Base-by-base conservation (phyloP, 2,797 vertebrate species). In the Strix occidentalis region DNA sequence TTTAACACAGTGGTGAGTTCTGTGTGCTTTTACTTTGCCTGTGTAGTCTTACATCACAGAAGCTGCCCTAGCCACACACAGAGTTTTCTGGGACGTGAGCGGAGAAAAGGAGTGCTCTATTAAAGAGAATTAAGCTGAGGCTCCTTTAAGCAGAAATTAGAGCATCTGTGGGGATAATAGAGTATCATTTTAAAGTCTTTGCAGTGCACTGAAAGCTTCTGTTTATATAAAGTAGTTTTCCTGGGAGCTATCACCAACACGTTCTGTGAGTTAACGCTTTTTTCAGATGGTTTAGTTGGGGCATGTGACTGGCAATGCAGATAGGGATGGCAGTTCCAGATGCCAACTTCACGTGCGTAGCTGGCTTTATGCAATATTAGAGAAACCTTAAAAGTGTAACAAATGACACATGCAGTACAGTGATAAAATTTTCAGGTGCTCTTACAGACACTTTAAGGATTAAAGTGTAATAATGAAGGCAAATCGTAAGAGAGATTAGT, bases 31-130 rank as follows among this genome's bases (percentile, higher is more conserved):
- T 45, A 48, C 25, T 88, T 84, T 39, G n/a, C 18, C 28, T 41
- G 3, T n/a, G 16, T n/a, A 60, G 28, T 11, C 11, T 21, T 48
- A 3, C 18, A 2, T 33, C 5, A 1, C 5, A 21, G 57, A 58
- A 88, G 29, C 20, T n/a, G 50, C 35, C 29, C 4, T 58, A 0
- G 31, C 25, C 33, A 5, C 50, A 20, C 43, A 16, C 11, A 12
- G 5, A 33, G 58, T 43, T 77, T 82, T 25, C 79, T 43, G 26
- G 39, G n/a, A 29, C 37, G 3, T 0, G 2, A 60, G n/a, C 5
- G 15, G 33, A 14, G 51, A 29, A 68, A 10, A 78, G 33, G 46
- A 84, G 19, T 54, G 20, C 16, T 88, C 20, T 65, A 0, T 41
- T 87, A 37, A 58, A 54, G 14, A 41, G 15, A 69, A n/a, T 41